These are phyloP conservation scores for Sceloporus tristichus DNA, from an alignment of 2,113 vertebrate species.

Conservation along the genomic window DNA sequence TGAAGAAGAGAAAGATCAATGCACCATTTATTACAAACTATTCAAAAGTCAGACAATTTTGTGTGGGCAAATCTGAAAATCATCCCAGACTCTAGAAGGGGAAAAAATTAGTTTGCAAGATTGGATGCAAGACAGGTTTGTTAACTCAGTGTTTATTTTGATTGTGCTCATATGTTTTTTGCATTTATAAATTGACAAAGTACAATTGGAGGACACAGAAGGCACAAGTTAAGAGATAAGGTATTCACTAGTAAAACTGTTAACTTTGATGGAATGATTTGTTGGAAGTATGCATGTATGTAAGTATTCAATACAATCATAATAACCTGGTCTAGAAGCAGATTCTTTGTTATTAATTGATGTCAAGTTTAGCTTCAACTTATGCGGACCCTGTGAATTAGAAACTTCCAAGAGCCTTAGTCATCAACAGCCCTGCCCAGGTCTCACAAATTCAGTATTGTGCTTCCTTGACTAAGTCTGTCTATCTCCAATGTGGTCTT, in stretches of 20 bases:
- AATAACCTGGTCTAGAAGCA: too few relatives aligned
- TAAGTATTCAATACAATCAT: too few relatives aligned
- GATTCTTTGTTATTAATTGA: too few relatives aligned
- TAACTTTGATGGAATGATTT: too few relatives aligned
- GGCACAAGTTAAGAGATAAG: slow-evolving; percentile 40
- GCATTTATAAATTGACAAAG: slow-evolving; percentile 40
- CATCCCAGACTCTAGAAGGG: slow-evolving; percentile 42
- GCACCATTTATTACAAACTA: background rate
- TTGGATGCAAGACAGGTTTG: slow-evolving; percentile 58
- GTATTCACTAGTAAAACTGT: background rate
- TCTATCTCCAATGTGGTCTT: too few relatives aligned
- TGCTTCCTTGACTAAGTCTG: too few relatives aligned
- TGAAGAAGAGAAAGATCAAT: slow-evolving; percentile 37
- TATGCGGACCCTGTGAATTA: too few relatives aligned
- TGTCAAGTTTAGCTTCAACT: too few relatives aligned
- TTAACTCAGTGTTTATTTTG: slow-evolving; percentile 54
- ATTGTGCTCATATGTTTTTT: slow-evolving; percentile 50
- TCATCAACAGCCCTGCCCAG: too few relatives aligned
- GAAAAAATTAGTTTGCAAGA: background rate
- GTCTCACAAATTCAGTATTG: too few relatives aligned
- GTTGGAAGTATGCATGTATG: too few relatives aligned
- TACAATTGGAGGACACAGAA: slow-evolving; percentile 8
- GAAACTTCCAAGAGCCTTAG: too few relatives aligned
- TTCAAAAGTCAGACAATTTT: slow-evolving; percentile 63
- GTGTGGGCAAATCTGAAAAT: slow-evolving; percentile 47